A percentile compares a stretch with the other conserved stretches of the same genome.
phyloP scores from a whole-genome alignment of 2,797 vertebrate genomes.

The Sphenopsis melanotis region DNA sequence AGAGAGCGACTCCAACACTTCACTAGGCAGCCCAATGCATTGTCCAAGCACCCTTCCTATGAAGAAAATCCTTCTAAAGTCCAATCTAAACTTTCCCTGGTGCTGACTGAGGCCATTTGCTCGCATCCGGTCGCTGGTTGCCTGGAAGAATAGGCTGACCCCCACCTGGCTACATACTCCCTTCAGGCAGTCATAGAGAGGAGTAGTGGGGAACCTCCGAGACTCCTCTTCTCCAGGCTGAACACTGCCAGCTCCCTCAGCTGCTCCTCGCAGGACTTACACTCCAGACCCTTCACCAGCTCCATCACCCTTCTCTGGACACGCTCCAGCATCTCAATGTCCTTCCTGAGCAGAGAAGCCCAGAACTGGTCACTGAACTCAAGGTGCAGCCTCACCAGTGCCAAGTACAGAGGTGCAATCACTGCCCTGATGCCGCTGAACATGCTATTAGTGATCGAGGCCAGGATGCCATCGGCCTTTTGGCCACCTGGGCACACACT shows the following conservation, averaged over 20 bases:
- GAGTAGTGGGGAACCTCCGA: fast-evolving
- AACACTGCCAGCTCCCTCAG: neutral
- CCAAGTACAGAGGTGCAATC: fast-evolving
- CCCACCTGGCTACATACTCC: fast-evolving
- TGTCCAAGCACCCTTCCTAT: neutral
- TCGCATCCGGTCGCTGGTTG: neutral
- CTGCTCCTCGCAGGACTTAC: neutral
- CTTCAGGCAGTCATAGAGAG: too few relatives aligned
- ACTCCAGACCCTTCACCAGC: neutral
- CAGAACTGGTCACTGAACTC: neutral
- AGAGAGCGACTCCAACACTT: neutral
- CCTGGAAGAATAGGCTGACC: neutral
- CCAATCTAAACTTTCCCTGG: neutral
- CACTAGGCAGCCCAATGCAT: neutral
- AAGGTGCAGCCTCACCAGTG: neutral
- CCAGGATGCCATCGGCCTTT: neutral
- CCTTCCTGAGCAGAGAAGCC: neutral
- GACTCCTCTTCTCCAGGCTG: neutral
- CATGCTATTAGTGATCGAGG: fast-evolving
- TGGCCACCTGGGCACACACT: neutral
- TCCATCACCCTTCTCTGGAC: neutral
- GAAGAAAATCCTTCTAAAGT: neutral
- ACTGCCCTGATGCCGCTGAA: fast-evolving
- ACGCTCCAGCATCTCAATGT: neutral
- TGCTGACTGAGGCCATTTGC: fast-evolving